Conservation (phyloP, 1,140 invertebrate genomes). For the Saccostrea echinata region DNA sequence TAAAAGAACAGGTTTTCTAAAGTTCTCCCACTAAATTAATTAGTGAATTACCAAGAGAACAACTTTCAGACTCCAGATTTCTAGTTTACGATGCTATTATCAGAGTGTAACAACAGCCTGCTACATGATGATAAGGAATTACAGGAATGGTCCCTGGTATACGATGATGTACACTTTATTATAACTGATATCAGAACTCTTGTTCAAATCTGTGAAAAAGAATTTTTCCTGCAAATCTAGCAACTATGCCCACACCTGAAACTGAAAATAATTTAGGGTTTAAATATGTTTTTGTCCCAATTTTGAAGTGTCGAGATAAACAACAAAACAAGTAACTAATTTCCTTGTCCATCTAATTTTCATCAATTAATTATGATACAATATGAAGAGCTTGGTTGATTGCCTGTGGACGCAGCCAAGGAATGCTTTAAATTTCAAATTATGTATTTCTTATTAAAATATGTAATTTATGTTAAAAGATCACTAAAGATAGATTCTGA, state of each 20-base stretch:
- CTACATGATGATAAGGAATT: not conserved
- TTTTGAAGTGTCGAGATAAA: not conserved
- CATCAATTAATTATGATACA: not conserved
- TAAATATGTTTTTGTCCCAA: not conserved
- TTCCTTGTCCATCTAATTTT: slow-evolving; percentile 7
- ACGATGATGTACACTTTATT: not conserved
- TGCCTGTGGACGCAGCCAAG: not conserved
- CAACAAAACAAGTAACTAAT: not conserved
- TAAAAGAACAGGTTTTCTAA: slow-evolving; percentile 23
- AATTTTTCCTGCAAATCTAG: not conserved
- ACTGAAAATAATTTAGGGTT: not conserved
- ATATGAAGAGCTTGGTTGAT: not conserved
- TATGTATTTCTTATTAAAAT: slow-evolving; percentile 19
- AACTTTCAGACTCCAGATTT: not conserved
- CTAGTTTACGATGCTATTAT: not conserved
- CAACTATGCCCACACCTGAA: not conserved
- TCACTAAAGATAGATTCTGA: slow-evolving; percentile 27
- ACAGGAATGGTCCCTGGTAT: not conserved
- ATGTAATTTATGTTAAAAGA: slow-evolving; percentile 33
- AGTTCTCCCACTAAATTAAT: slow-evolving; percentile 12
- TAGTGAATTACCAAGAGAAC: slow-evolving; percentile 27
- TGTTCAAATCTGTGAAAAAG: too few species aligned
- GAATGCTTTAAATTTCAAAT: slow-evolving; percentile 28
- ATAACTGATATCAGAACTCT: not conserved
- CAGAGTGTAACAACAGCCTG: not conserved